phyloP scores from a whole-genome alignment of 2,888 invertebrate genomes.

The Spisula solida region DNA sequence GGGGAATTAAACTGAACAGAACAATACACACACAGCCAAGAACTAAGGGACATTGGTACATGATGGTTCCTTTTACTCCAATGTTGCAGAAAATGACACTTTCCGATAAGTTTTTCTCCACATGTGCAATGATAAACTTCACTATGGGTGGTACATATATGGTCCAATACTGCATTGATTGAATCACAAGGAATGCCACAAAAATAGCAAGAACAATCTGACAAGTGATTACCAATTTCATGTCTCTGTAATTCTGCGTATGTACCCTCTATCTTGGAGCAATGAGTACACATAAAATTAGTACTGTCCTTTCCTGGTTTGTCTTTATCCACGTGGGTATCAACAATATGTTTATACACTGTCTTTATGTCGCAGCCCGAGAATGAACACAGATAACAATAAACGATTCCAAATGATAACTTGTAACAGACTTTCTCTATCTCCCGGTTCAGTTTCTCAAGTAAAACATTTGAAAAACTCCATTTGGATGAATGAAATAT shows the following conservation, averaged over 20 bases:
- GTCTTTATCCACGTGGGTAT: background rate
- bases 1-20: background rate
- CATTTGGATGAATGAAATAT: background rate
- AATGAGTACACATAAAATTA: constrained; percentile 23
- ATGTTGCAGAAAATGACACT: background rate
- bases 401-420: background rate
- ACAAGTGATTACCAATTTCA: constrained; percentile 19
- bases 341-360: background rate
- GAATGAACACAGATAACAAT: background rate
- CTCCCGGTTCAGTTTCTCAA: background rate
- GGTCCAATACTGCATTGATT: background rate
- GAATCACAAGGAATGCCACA: constrained; percentile 20
- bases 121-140: background rate
- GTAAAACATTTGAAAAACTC: background rate
- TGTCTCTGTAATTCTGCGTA: background rate
- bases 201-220: constrained; percentile 36
- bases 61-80: background rate
- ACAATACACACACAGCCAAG: constrained; percentile 3
- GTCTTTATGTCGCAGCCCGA: background rate
- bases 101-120: background rate
- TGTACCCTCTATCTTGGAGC: background rate
- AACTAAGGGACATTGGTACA: background rate
- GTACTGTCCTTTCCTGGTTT: background rate
- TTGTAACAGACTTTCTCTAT: background rate
- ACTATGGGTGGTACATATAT: background rate